Evolutionary conservation across 2,797 vertebrate genomes (phyloP).

Genomic region (Sus cebifrons): DNA sequence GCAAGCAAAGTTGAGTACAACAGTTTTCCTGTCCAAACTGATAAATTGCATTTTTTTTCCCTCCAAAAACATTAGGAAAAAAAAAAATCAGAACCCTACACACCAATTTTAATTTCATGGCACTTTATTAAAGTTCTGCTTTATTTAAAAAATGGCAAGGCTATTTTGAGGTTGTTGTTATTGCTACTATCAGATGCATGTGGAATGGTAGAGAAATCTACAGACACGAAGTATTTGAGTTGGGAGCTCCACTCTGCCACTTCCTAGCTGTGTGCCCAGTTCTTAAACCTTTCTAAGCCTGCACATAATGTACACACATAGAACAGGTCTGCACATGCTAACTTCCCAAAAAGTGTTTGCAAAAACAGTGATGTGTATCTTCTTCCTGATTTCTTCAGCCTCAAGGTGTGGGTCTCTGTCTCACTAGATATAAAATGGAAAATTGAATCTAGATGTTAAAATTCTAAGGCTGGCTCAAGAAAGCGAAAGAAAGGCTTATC

Average conservation of each 20-base stretch:
- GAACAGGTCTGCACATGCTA: background rate
- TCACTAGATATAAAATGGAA: conserved; percentile 34
- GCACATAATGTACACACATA: background rate
- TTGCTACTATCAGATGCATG: conserved; percentile 12
- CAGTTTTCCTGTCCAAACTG: conserved; percentile 34
- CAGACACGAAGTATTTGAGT: background rate
- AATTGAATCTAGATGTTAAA: conserved; percentile 42
- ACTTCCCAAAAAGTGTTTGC: background rate
- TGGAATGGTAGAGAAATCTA: background rate
- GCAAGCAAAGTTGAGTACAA: background rate
- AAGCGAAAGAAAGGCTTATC: background rate
- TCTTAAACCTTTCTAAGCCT: background rate
- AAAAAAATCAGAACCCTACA: background rate
- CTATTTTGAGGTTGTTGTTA: background rate
- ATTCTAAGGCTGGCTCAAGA: conserved; percentile 45
- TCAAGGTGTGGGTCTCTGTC: background rate
- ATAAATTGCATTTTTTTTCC: background rate
- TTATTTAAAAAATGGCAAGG: conserved; percentile 15
- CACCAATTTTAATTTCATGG: background rate
- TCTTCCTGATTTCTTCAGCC: background rate
- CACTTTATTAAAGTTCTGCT: conserved; percentile 24
- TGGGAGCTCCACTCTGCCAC: background rate
- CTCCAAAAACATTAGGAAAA: background rate
- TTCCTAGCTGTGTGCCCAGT: background rate
- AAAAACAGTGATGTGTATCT: background rate